Conservation (phyloP, 2,888 invertebrate genomes). For the Drosophila kokeensis region DNA sequence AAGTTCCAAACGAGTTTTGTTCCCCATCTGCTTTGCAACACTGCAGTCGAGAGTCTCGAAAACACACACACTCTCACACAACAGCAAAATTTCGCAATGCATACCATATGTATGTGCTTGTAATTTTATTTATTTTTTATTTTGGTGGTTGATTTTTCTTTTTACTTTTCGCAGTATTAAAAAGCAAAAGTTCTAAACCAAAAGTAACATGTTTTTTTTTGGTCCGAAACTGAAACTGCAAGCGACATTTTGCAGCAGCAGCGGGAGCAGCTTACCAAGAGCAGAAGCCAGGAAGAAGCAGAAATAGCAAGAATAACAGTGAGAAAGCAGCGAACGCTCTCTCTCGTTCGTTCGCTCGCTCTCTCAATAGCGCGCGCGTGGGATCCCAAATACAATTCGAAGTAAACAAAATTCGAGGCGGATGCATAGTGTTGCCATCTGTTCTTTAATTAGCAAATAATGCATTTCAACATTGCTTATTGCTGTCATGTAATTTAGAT, state of each 20-base stretch:
- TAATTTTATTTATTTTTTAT: conserved; percentile 21
- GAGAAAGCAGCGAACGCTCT: conserved; percentile 34
- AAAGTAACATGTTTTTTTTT: conserved; percentile 54
- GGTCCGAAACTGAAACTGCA: conserved; percentile 54
- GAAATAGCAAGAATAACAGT: conserved; percentile 23
- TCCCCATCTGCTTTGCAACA: conserved; percentile 35
- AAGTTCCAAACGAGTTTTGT: conserved; percentile 67
- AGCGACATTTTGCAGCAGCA: conserved; percentile 38
- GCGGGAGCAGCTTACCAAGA: conserved; percentile 13
- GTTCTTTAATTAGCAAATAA: background rate
- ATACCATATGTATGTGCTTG: conserved; percentile 27
- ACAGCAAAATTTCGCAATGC: conserved; percentile 52
- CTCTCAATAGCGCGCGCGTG: conserved; percentile 26
- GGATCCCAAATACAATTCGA: conserved; percentile 33
- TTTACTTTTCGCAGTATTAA: conserved; percentile 48
- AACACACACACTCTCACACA: conserved; percentile 12
- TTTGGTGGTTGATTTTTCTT: conserved; percentile 66
- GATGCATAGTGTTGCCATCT: conserved; percentile 43
- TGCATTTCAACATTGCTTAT: background rate
- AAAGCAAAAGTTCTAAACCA: conserved; percentile 71
- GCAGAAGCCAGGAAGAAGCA: conserved; percentile 3
- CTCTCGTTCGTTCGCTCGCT: conserved; percentile 17
- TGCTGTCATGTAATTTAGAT: background rate
- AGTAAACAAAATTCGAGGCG: conserved; percentile 62
- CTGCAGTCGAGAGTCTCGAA: conserved; percentile 26